A percentile compares a stretch with the other conserved stretches of the same genome.
Conservation (phyloP, 2,797 vertebrate genomes). For the Loris lydekkerianus region DNA sequence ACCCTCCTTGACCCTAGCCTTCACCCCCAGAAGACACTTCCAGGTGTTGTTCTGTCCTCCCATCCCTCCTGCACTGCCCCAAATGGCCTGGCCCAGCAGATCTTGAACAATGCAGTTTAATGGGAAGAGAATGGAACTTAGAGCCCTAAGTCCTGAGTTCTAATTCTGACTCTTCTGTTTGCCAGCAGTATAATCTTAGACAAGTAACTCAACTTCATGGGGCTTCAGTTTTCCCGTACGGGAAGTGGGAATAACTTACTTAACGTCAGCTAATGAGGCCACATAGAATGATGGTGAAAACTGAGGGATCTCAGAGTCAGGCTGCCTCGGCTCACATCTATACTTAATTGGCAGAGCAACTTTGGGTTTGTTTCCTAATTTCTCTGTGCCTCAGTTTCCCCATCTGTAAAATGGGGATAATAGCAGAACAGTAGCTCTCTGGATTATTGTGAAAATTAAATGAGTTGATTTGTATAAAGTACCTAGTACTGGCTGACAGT, state of each 20-base stretch:
- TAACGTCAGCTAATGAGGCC: neutral
- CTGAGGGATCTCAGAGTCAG: neutral
- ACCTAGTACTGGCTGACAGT: neutral
- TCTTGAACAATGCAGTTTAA: neutral
- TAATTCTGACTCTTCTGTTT: neutral
- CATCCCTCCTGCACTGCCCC: accelerated
- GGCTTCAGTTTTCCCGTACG: neutral
- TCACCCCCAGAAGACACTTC: neutral
- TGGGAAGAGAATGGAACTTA: neutral
- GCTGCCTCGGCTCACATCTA: neutral
- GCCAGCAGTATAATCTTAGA: no score
- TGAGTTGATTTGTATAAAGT: neutral
- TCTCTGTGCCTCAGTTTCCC: neutral
- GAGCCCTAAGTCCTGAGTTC: neutral
- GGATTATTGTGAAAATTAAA: neutral
- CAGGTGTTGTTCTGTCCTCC: neutral
- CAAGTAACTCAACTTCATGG: neutral
- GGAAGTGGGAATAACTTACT: neutral
- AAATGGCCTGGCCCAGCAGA: neutral
- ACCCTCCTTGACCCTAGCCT: neutral
- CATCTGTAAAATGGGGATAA: neutral
- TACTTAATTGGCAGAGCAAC: neutral
- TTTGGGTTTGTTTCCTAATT: neutral
- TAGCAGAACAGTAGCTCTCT: neutral
- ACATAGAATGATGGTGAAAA: neutral